phyloP scores from a whole-genome alignment of 2,113 vertebrate species.

The Stigmatopora nigra region DNA sequence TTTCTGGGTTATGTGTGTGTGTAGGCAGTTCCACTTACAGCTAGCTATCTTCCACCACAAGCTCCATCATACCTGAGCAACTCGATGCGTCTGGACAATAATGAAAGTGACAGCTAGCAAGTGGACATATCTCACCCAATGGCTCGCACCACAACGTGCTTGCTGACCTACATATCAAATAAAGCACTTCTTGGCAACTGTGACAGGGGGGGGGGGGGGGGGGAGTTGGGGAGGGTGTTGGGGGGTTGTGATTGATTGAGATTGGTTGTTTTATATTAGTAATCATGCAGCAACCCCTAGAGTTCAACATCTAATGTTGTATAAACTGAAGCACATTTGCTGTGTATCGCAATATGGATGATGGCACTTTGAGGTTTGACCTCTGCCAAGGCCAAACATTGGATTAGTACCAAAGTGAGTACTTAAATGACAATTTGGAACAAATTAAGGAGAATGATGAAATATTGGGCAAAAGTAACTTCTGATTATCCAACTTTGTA shows the following conservation, averaged over 20 bases:
- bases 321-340: not conserved
- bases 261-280: conserved; percentile 51
- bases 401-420: not conserved
- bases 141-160: conserved; percentile 47
- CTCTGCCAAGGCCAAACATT: not conserved
- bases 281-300: conserved; percentile 38
- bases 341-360: not conserved
- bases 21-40: conserved; percentile 21
- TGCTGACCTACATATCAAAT: conserved; percentile 67
- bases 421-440: not conserved
- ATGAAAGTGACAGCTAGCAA: conserved; percentile 64
- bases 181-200: conserved; percentile 44
- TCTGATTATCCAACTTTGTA: too few species aligned
- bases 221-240: not conserved
- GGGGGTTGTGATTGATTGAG: conserved; percentile 2
- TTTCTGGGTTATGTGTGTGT: conserved; percentile 1
- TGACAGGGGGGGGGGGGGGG: conserved; percentile 36
- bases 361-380: not conserved
- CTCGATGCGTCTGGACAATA: conserved; percentile 59
- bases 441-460: not conserved
- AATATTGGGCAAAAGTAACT: not conserved
- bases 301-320: conserved; percentile 3
- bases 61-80: conserved; percentile 57
- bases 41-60: conserved; percentile 52
- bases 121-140: conserved; percentile 51